Evolutionary conservation across 30 jellyfish, hydroid and myxozoan genomes (phyloP), one percentile per base, ranked within the genome.

Genomic region (Aurelia aurita): DNA sequence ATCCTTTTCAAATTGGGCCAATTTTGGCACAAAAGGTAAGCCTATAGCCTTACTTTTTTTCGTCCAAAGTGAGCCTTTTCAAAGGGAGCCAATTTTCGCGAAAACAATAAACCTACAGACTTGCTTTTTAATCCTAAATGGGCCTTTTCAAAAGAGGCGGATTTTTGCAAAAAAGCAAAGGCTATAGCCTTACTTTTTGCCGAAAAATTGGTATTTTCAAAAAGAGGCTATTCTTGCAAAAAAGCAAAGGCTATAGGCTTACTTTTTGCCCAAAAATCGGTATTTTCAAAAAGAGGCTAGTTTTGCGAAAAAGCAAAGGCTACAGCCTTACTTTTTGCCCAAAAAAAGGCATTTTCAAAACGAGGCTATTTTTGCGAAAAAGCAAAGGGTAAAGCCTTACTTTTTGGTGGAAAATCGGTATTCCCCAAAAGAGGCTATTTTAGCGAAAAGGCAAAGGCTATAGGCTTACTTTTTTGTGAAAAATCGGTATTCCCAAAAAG

Each of bases 31-130:
- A 64, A 64, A 22, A 28, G 22, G 64, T 68, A 32, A 0, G 32
- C 28, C 27, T 32, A 68, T 19, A 11, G 58, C 79, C 79, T 68
- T 68, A 5, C n/a, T n/a, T 13, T 28, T 26, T 67, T 67, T 67
- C n/a, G 59, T 34, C 59, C 13, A 67, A 68, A 68, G 3, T 11
- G 25, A 45, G 23, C 15, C 4, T 26, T 26, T 9, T 10, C 5
- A 26, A 63, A 63, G 74, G 51, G 35, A n/a, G n/a, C 4, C 46
- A 3, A 10, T 34, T 34, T 34, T 2, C 4, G 4, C 7, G 46
- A 34, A 7, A 34, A 10, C 7, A 10, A 34, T 10, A 3, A 7
- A 34, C 4, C 46, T 0, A 34, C 10, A 34, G 7, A 34, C n/a
- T n/a, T n/a, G n/a, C n/a, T n/a, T n/a, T n/a, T n/a, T 34, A 34